phyloP scores from a whole-genome alignment of 2,888 invertebrate genomes.

The Euzetes globulus region DNA sequence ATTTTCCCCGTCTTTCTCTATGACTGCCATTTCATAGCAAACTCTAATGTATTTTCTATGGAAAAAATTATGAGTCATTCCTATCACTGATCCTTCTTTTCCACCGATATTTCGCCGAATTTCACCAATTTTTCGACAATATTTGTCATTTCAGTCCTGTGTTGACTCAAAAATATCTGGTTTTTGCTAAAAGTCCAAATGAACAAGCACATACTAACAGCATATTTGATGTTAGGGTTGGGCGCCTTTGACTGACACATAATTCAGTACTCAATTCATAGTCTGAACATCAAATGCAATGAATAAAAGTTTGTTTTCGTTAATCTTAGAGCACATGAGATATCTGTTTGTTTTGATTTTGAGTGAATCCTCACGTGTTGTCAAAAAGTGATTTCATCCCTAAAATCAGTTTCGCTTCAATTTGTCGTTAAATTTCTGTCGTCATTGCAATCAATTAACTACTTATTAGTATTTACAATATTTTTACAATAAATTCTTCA shows the following conservation, averaged over 20 bases:
- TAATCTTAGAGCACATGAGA: slow-evolving; percentile 19
- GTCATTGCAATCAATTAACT: too few relatives aligned
- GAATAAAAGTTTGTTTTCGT: not conserved
- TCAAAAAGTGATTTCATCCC: not conserved
- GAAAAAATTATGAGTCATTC: not conserved
- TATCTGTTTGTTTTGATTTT: slow-evolving; percentile 12
- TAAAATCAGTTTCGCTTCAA: not conserved
- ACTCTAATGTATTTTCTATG: not conserved
- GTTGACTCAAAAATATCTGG: too few relatives aligned
- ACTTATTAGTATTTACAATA: too few relatives aligned
- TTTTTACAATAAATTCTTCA: too few relatives aligned
- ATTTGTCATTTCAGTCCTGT: not conserved
- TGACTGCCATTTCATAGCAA: slow-evolving; percentile 20
- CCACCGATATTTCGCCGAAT: not conserved
- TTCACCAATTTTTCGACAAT: not conserved
- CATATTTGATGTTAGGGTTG: too few relatives aligned
- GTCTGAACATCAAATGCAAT: not conserved
- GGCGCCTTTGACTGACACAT: not conserved
- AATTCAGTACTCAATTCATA: not conserved
- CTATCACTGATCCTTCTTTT: not conserved
- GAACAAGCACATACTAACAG: too few relatives aligned
- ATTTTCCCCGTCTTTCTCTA: not conserved
- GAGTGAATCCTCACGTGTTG: slow-evolving; percentile 6
- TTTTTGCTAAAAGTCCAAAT: not conserved
- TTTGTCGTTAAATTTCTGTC: too few relatives aligned